Base-by-base conservation (phyloP, 2,113 vertebrate species). In the Atrichornis clamosus region DNA sequence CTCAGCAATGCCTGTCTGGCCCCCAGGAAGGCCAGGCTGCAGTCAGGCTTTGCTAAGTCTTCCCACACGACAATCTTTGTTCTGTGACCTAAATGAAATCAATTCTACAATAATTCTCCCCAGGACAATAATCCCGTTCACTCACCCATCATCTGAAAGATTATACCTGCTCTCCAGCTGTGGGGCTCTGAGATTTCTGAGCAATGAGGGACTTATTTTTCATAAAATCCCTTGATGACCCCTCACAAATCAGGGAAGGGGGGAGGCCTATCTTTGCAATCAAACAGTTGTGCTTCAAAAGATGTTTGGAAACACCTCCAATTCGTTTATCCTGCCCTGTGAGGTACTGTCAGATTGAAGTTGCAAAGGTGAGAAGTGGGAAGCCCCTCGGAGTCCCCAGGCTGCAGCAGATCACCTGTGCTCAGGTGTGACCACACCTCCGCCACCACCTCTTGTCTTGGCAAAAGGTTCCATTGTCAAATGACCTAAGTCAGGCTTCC, bases 141-240 rank as follows among this genome's bases (percentile, higher is more conserved):
- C 41, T 67, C 62, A 50, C 15, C 41, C 82, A 56, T 53, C 72
- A 85, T 82, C 94, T 67, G 18, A 80, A 64, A 90, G 86, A 89
- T 92, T 75, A 79, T 37, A 91, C 69, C 80, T 84, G 50, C 77
- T 84, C 41, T 87, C 49, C 84, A 89, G 64, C 91, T 68, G 60
- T 12, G 33, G 56, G n/a, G 86, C 58, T 88, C 39, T 35, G n/a
- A 39, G 56, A 93, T 72, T 87, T 72, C 52, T 63, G 35, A 88
- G 76, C 73, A 70, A 35, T 1, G 9, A 86, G 26, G 60, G 80
- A 39, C 17, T 93, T 67, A 28, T 58, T 70, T 91, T 75, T 75
- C 83, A 95, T 16, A 33, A 10, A 84, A 35, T 44, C 75, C 56
- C 60, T 74, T 7, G 0, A 30, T 13, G 26, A 58, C 13, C 63